Percentiles rank a stretch among this genome's conserved stretches.
phyloP scores from a whole-genome alignment of 2,888 invertebrate genomes.

The Dicranocentrus wangi region DNA sequence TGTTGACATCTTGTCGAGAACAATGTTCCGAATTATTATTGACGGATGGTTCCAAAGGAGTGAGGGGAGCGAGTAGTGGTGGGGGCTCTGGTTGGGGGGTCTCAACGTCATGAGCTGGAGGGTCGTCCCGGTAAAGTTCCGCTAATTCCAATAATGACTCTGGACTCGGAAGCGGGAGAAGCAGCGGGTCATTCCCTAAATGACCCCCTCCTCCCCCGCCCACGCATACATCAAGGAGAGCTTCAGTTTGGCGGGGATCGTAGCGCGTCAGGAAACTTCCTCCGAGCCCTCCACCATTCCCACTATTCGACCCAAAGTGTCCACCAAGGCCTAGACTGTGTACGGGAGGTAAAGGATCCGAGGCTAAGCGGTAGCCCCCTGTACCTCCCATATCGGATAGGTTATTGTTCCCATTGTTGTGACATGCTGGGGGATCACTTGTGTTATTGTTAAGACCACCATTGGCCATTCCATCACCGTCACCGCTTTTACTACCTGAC shows the following conservation, averaged over 20 bases:
- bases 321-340: constrained; percentile 76
- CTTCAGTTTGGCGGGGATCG: constrained; percentile 73
- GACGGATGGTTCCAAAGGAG: constrained; percentile 79
- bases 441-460: constrained; percentile 79
- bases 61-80: constrained; percentile 76
- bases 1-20: constrained; percentile 64
- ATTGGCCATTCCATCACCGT: constrained; percentile 69
- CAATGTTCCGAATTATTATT: constrained; percentile 85
- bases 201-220: constrained; percentile 80
- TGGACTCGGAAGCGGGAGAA: constrained; percentile 72
- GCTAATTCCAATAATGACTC: constrained; percentile 73
- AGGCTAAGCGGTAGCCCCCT: constrained; percentile 70
- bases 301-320: constrained; percentile 78
- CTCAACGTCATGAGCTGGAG: constrained; percentile 72
- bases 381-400: constrained; percentile 67
- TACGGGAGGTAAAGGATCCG: constrained; percentile 75
- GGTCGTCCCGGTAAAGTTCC: constrained; percentile 72
- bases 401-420: constrained; percentile 75
- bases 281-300: constrained; percentile 73
- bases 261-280: constrained; percentile 78
- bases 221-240: constrained; percentile 72
- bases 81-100: constrained; percentile 73
- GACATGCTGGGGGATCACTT: constrained; percentile 77
- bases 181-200: constrained; percentile 73
- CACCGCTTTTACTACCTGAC: constrained; percentile 66